Conservation (phyloP, 2,113 vertebrate genomes). For the Hypocryptadius cinnamomeus region DNA sequence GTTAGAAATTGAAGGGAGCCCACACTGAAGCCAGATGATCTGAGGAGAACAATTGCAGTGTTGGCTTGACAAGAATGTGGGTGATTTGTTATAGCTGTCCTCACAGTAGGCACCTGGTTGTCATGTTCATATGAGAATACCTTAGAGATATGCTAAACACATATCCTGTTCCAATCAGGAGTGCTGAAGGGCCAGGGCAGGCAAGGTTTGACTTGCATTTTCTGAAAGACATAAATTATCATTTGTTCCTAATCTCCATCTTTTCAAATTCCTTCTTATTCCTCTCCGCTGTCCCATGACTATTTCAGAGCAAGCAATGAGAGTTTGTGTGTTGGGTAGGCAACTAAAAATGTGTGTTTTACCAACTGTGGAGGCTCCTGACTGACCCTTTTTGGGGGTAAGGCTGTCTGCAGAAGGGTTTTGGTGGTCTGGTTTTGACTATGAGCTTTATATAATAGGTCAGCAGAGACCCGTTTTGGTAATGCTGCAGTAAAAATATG, state of each 20-base stretch:
- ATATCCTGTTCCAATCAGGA: constrained; percentile 41
- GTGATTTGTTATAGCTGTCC: constrained; percentile 60
- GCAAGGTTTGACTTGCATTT: constrained; percentile 54
- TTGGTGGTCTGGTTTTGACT: background rate
- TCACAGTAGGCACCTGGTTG: constrained; percentile 41
- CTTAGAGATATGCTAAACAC: constrained; percentile 48
- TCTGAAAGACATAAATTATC: constrained; percentile 55
- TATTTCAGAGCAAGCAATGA: constrained; percentile 13
- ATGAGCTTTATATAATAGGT: background rate
- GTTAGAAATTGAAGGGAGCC: constrained; percentile 31
- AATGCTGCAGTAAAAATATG: background rate
- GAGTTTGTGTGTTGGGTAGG: background rate
- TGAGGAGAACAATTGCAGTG: constrained; percentile 25
- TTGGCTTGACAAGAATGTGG: constrained; percentile 54
- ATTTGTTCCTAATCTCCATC: background rate
- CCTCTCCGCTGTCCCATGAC: background rate
- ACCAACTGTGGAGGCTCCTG: background rate
- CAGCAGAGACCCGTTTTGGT: background rate
- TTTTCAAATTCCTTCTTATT: constrained; percentile 19
- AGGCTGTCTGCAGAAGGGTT: background rate
- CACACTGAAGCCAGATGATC: constrained; percentile 55
- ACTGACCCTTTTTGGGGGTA: background rate
- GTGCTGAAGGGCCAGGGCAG: constrained; percentile 35
- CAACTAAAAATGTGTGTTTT: background rate
- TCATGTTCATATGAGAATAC: constrained; percentile 47